Evolutionary conservation across 2,797 vertebrate species (phyloP).

Genomic region (Megaceryle alcyon): DNA sequence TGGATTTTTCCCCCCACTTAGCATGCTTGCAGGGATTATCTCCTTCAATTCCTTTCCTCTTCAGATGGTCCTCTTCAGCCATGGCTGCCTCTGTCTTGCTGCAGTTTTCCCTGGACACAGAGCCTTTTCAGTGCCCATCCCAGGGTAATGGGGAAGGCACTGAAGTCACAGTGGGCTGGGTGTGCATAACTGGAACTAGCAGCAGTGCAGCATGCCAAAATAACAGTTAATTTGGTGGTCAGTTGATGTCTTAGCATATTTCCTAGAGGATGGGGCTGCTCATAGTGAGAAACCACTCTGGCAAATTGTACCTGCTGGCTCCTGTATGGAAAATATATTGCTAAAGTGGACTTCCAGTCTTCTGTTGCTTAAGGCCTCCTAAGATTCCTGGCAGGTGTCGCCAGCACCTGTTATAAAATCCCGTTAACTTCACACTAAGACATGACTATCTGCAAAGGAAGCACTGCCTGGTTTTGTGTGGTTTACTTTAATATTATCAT

Average conservation of each 20-base stretch:
- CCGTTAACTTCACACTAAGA: background rate
- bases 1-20: background rate
- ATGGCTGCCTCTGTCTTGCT: background rate
- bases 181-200: background rate
- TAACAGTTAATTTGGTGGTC: background rate
- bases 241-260: background rate
- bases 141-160: background rate
- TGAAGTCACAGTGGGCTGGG: background rate
- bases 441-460: background rate
- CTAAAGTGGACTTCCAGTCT: background rate
- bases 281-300: background rate
- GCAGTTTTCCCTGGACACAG: background rate
- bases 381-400: background rate
- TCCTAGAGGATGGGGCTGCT: background rate
- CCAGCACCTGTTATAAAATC: background rate
- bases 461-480: background rate
- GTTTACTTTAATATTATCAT: background rate
- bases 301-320: background rate
- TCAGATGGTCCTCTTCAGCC: background rate
- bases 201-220: background rate
- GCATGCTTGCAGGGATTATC: background rate
- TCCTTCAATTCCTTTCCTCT: background rate
- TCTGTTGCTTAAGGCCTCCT: background rate
- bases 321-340: background rate
- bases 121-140: background rate